Evolutionary conservation across 2,113 vertebrate genomes (phyloP).

Genomic region (Melanotaenia duboulayi): DNA sequence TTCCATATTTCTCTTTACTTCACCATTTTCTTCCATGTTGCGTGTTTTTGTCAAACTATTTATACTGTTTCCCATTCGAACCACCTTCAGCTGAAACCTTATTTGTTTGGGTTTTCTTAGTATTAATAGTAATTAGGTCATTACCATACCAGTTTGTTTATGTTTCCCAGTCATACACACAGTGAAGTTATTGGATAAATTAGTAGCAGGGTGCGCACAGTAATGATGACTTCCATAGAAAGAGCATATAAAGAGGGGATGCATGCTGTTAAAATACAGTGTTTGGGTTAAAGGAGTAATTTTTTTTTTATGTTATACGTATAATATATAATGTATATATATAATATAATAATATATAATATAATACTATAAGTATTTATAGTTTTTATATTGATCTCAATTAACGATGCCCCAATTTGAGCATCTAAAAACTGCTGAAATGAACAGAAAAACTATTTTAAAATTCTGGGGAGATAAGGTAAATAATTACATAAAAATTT

Average conservation of each 20-base stretch:
- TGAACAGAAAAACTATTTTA: too few relatives aligned
- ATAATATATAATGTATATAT: too few relatives aligned
- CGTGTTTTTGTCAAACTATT: slow-evolving; percentile 8
- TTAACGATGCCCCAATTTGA: not conserved
- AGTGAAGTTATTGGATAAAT: slow-evolving; percentile 29
- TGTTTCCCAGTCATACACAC: slow-evolving; percentile 8
- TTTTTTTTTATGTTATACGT: too few relatives aligned
- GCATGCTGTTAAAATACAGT: slow-evolving; percentile 1
- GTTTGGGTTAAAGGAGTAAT: too few relatives aligned
- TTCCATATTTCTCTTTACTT: too few relatives aligned
- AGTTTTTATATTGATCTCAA: not conserved
- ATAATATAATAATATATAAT: slow-evolving; percentile 16
- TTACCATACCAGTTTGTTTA: slow-evolving; percentile 30
- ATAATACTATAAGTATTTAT: too few relatives aligned
- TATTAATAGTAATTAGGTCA: slow-evolving; percentile 43
- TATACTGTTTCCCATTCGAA: slow-evolving; percentile 3
- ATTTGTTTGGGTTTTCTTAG: slow-evolving; percentile 28
- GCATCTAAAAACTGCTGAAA: too few relatives aligned
- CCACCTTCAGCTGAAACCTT: slow-evolving; percentile 22
- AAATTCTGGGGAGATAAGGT: too few relatives aligned
- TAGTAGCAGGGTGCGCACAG: slow-evolving; percentile 9
- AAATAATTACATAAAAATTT: too few relatives aligned
- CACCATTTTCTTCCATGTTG: slow-evolving; percentile 29
- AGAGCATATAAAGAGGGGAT: slow-evolving; percentile 12
- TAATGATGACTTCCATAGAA: slow-evolving; percentile 28